A percentile compares a stretch with the other conserved stretches of the same genome.
Evolutionary conservation across 2,797 vertebrate species (phyloP).

Genomic region (Eutrigla gurnardus): DNA sequence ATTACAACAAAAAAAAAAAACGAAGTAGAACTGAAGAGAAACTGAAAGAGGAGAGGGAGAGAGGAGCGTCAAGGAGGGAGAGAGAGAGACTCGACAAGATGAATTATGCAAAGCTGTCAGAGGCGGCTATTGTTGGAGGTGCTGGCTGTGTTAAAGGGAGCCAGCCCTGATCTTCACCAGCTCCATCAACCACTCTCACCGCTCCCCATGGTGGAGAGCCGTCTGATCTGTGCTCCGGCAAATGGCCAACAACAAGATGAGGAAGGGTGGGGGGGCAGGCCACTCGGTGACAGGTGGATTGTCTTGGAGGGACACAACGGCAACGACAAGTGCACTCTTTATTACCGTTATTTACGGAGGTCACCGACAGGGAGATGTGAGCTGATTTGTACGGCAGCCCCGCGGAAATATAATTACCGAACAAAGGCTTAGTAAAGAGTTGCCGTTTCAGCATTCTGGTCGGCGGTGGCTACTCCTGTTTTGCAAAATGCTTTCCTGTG

Average conservation of each 20-base stretch:
- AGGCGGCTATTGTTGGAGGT: conserved; percentile 88
- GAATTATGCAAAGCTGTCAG: conserved; percentile 95
- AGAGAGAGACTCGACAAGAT: conserved; percentile 80
- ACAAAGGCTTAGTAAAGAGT: conserved; percentile 79
- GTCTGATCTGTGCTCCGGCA: conserved; percentile 76
- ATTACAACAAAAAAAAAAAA: conserved; percentile 23
- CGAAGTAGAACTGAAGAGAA: conserved; percentile 63
- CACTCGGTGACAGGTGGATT: conserved; percentile 72
- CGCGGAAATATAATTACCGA: conserved; percentile 80
- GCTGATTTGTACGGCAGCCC: conserved; percentile 83
- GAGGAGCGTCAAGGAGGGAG: conserved; percentile 68
- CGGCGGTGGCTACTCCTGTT: conserved; percentile 54
- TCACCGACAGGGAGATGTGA: conserved; percentile 80
- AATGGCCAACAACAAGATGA: conserved; percentile 71
- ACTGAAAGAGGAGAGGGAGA: conserved; percentile 70
- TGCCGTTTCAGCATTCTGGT: conserved; percentile 82
- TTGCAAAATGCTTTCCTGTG: conserved; percentile 78
- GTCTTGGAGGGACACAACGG: conserved; percentile 70
- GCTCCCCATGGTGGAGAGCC: conserved; percentile 69
- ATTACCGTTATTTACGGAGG: conserved; percentile 78
- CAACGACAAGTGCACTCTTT: conserved; percentile 72
- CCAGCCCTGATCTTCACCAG: conserved; percentile 75
- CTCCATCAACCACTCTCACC: conserved; percentile 74
- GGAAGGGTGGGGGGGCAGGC: conserved; percentile 44
- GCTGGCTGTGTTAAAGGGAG: conserved; percentile 82